Conservation (phyloP, 2,113 vertebrate genomes). For the Phocoena phocoena region DNA sequence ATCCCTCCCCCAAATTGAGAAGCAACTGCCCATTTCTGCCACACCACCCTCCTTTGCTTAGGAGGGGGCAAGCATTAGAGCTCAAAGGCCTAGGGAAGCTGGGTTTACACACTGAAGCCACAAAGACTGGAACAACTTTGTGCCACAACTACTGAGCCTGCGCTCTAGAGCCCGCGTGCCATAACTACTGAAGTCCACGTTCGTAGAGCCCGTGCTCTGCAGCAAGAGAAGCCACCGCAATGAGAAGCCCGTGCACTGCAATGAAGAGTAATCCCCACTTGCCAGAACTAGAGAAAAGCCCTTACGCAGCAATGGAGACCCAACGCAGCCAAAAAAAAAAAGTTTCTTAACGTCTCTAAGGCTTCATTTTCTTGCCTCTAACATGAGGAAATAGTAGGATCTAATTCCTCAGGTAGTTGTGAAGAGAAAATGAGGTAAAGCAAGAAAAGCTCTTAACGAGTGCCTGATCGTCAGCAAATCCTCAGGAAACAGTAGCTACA, state of each 20-base stretch:
- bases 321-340: too few relatives aligned
- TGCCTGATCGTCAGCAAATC: background rate
- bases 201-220: fast-evolving
- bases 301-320: too few relatives aligned
- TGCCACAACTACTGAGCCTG: too few relatives aligned
- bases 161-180: too few relatives aligned
- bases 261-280: too few relatives aligned
- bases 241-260: too few relatives aligned
- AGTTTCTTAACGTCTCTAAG: background rate
- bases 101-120: background rate
- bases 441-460: background rate
- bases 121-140: background rate
- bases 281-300: too few relatives aligned
- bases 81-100: background rate
- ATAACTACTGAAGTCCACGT: too few relatives aligned
- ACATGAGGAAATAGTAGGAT: background rate
- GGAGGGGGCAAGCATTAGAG: background rate
- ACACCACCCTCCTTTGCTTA: background rate
- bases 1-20: background rate
- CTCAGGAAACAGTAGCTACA: background rate
- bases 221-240: too few relatives aligned
- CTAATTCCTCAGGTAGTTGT: background rate
- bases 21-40: background rate
- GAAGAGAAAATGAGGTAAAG: background rate
- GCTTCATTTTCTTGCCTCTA: conserved; percentile 19